Percentiles rank a stretch among this genome's conserved stretches.
Evolutionary conservation across 2,113 vertebrate species (phyloP).

Genomic region (Cebus imitator): DNA sequence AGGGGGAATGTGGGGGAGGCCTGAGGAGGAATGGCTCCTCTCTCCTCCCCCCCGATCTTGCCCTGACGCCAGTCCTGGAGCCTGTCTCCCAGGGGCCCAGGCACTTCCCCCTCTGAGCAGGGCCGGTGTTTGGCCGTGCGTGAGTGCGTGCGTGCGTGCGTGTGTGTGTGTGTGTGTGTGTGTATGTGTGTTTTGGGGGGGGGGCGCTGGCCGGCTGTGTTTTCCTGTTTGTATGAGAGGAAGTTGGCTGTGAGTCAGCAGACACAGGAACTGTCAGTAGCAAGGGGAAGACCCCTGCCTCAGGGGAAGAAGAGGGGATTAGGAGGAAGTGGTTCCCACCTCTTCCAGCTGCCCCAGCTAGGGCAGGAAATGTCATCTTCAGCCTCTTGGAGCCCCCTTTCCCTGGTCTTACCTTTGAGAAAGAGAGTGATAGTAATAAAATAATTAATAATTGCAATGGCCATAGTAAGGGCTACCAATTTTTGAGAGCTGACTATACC

Average conservation of each 20-base stretch:
- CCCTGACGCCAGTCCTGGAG: neutral
- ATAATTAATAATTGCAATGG: constrained; percentile 51
- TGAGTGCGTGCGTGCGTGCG: neutral
- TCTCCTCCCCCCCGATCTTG: neutral
- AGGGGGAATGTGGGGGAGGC: neutral
- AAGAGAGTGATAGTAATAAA: constrained; percentile 28
- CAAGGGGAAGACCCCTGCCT: constrained; percentile 61
- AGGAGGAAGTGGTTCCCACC: neutral
- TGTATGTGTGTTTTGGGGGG: neutral
- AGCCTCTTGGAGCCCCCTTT: neutral
- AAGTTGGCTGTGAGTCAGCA: constrained; percentile 42
- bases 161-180: too few relatives aligned
- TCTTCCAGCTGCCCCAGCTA: neutral
- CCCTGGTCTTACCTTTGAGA: constrained; percentile 23
- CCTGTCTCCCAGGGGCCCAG: neutral
- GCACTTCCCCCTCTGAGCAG: constrained; percentile 38
- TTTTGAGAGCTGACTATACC: constrained; percentile 16
- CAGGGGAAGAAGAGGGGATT: neutral
- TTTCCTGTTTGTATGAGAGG: constrained; percentile 65
- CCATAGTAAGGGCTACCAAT: neutral
- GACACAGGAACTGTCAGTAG: neutral
- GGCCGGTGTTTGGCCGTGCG: neutral
- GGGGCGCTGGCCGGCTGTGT: neutral
- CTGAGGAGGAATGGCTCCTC: neutral
- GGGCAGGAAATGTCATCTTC: neutral